Percentiles rank a stretch among this genome's conserved stretches.
Evolutionary conservation across 2,113 vertebrate genomes (phyloP).

Genomic region (Pelmatolapia mariae): DNA sequence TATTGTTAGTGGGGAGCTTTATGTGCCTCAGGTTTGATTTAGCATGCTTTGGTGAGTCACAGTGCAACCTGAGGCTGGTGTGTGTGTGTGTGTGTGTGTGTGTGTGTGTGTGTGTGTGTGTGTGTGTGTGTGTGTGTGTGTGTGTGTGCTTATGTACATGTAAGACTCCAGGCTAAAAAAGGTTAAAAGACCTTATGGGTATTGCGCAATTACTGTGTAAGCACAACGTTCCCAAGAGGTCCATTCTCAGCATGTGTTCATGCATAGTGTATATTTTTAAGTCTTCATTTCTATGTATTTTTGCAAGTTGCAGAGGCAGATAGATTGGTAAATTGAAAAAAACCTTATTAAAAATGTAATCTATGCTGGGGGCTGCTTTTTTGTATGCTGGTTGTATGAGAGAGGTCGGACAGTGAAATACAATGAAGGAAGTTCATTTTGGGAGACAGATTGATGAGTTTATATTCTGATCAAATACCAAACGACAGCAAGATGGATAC

Average conservation of each 20-base stretch:
- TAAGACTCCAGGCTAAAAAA: background rate
- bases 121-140: background rate
- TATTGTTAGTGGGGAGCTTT: slow-evolving; percentile 15
- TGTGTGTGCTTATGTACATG: background rate
- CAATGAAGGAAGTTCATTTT: background rate
- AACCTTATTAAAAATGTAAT: background rate
- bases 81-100: background rate
- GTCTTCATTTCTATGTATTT: background rate
- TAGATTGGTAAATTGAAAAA: background rate
- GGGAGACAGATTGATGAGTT: background rate
- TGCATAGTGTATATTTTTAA: background rate
- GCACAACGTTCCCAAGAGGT: background rate
- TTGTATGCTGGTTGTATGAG: background rate
- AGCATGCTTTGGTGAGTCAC: slow-evolving; percentile 21
- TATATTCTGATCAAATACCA: background rate
- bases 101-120: background rate
- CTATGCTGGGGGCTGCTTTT: background rate
- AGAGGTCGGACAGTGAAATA: background rate
- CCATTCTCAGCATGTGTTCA: background rate
- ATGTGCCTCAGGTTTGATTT: slow-evolving; percentile 33
- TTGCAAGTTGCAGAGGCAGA: background rate
- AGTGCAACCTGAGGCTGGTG: background rate
- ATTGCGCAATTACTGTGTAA: background rate
- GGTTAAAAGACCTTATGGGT: background rate
- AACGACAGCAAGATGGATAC: background rate